phyloP scores from a whole-genome alignment of 2,888 invertebrate species.

The Drosophila borealis region DNA sequence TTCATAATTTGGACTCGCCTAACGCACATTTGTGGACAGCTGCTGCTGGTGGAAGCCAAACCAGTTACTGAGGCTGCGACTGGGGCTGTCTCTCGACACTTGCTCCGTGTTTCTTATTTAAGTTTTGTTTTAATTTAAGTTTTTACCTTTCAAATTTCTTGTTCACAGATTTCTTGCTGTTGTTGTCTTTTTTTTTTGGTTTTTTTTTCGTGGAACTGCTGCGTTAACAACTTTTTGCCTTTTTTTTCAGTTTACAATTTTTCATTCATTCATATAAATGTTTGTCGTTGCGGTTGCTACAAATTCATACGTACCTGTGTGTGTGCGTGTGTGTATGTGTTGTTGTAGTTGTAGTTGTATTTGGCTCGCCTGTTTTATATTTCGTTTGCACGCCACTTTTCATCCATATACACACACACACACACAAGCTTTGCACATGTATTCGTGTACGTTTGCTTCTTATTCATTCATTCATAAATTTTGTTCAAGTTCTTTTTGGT shows the following conservation, averaged over 20 bases:
- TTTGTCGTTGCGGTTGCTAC: conserved; percentile 37
- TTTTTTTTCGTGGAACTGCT: conserved; percentile 76
- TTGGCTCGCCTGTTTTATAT: conserved; percentile 56
- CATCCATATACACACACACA: conserved; percentile 11
- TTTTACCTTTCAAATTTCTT: conserved; percentile 81
- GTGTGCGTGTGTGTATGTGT: conserved; percentile 3
- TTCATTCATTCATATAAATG: conserved; percentile 72
- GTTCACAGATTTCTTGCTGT: conserved; percentile 74
- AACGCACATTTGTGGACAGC: conserved; percentile 79
- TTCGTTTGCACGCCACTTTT: conserved; percentile 57
- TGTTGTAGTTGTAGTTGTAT: conserved; percentile 25
- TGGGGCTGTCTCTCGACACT: conserved; percentile 43
- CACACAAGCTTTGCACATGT: not conserved
- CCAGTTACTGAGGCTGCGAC: conserved; percentile 56
- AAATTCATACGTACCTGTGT: conserved; percentile 26
- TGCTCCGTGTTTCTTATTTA: conserved; percentile 65
- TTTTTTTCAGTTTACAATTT: conserved; percentile 72
- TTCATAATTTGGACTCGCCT: conserved; percentile 66
- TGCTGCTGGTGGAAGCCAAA: conserved; percentile 55
- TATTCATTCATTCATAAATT: conserved; percentile 73
- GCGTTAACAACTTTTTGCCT: conserved; percentile 78
- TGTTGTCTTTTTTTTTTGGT: conserved; percentile 40
- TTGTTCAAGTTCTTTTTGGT: conserved; percentile 34
- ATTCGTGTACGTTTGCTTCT: conserved; percentile 30
- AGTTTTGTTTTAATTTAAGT: conserved; percentile 76